phyloP scores from a whole-genome alignment of 2,888 invertebrate genomes.

The Macaria notata region DNA sequence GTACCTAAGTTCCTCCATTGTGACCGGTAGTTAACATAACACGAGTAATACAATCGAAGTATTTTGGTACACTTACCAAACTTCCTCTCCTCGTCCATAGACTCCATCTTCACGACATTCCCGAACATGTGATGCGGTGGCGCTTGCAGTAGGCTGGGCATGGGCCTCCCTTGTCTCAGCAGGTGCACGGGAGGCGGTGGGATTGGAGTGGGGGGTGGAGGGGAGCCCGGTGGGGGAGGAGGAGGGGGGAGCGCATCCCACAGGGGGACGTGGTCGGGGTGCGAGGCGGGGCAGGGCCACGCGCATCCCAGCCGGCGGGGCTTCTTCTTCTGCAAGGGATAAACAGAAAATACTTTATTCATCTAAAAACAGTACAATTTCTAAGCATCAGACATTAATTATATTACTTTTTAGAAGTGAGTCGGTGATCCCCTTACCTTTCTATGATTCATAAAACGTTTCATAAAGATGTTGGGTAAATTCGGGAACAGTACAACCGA shows the following conservation, averaged over 20 bases:
- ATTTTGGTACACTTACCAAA: conserved; percentile 37
- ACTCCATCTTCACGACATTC: too few relatives aligned
- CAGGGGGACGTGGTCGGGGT: conserved; percentile 74
- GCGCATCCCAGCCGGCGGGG: conserved; percentile 62
- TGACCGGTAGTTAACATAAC: too few relatives aligned
- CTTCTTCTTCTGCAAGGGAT: conserved; percentile 44
- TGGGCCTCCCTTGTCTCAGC: conserved; percentile 26
- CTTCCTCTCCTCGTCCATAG: conserved; percentile 25
- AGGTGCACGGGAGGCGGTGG: conserved; percentile 28
- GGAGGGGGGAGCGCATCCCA: conserved; percentile 79
- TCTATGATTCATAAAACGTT: too few relatives aligned
- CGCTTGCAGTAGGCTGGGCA: conserved; percentile 26
- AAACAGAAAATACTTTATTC: background rate
- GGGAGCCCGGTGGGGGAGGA: conserved; percentile 70
- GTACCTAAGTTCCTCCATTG: too few relatives aligned
- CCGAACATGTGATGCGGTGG: conserved; percentile 14
- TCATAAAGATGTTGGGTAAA: too few relatives aligned
- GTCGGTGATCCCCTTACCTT: too few relatives aligned
- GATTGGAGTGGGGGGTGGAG: conserved; percentile 46
- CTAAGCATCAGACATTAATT: too few relatives aligned
- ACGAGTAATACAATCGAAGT: too few relatives aligned
- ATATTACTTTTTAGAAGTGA: too few relatives aligned
- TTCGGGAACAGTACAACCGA: too few relatives aligned
- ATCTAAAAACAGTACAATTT: too few relatives aligned
- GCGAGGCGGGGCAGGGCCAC: conserved; percentile 72